Evolutionary conservation across 2,113 vertebrate species (phyloP).

Genomic region (Chrysemys picta): DNA sequence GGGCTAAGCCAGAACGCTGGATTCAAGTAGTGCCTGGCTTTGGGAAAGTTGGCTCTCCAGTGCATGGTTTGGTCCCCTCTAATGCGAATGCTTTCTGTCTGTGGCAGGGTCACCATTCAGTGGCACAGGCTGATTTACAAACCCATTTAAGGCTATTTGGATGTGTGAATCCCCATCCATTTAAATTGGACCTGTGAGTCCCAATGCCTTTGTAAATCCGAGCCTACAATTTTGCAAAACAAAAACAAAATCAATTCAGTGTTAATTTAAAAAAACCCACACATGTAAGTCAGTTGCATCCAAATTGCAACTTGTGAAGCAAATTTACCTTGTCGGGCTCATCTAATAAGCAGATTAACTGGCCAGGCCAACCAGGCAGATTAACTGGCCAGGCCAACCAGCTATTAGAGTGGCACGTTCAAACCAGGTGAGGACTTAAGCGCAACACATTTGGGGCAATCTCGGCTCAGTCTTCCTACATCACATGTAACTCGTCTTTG

Average conservation of each 20-base stretch:
- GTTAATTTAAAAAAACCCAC: neutral
- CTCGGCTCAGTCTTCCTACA: neutral
- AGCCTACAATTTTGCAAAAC: neutral
- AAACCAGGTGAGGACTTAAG: fast-evolving
- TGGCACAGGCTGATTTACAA: neutral
- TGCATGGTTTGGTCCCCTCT: neutral
- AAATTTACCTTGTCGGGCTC: neutral
- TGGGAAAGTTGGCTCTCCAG: neutral
- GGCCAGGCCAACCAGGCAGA: neutral
- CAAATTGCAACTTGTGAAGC: neutral
- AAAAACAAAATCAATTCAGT: neutral
- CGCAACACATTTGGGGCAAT: no score
- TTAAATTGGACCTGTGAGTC: neutral
- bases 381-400: neutral
- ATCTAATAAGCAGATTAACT: neutral
- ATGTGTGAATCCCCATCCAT: neutral
- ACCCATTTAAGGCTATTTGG: neutral
- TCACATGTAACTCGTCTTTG: fast-evolving
- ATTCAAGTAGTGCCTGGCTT: neutral
- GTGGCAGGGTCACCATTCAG: neutral
- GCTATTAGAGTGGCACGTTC: neutral
- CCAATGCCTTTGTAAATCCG: neutral
- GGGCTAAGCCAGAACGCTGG: neutral
- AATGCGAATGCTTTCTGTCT: neutral
- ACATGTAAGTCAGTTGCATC: neutral